Base-by-base conservation (phyloP, 2,113 vertebrate species). In the Macrotus californicus region DNA sequence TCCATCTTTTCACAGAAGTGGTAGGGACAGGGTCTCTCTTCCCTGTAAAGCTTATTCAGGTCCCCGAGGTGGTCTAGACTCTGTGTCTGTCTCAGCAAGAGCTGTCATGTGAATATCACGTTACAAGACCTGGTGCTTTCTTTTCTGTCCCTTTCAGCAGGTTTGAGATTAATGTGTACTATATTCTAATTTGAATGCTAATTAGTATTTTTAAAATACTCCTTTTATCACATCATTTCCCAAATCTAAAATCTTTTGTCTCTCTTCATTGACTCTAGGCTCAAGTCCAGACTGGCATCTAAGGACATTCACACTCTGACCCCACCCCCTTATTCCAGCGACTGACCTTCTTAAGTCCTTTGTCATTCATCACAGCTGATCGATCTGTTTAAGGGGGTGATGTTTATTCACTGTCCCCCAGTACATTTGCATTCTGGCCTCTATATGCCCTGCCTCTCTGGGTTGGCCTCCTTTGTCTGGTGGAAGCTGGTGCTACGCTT, bases 131-230 rank as follows among this genome's bases (percentile, higher is more conserved):
- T 81, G 64, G 76, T 61, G 56, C 92, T 93, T 96, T 41, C 80
- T 81, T 92, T 96, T 84, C 76, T 34, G 67, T 92, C 75, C 66
- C 88, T 92, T 87, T 84, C 81, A 92, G 76, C 84, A 81, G 66
- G 64, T 93, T 94, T 72, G 95, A 97, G 82, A 95, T 97, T 89
- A 93, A 95, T 93, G 92, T 95, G 87, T 94, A 90, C 81, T 95
- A 48, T 92, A 75, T 93, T 89, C 95, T 96, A 94, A 94, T 97
- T 95, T 92, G 95, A 96, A 96, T 94, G 86, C 85, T 94, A 89
- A 94, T 97, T 95, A 94, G 92, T 91, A n/a, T 95, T 96, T 97
- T 92, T 77, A 77, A 91, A 93, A 93, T 84, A 77, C 66, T 41
- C 76, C 48, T 93, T 95, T 95, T 82, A 95, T 85, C 94, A 95